These are phyloP conservation scores for Forbesichthys agassizii DNA, from an alignment of 2,113 vertebrate species.

Conservation along the genomic window DNA sequence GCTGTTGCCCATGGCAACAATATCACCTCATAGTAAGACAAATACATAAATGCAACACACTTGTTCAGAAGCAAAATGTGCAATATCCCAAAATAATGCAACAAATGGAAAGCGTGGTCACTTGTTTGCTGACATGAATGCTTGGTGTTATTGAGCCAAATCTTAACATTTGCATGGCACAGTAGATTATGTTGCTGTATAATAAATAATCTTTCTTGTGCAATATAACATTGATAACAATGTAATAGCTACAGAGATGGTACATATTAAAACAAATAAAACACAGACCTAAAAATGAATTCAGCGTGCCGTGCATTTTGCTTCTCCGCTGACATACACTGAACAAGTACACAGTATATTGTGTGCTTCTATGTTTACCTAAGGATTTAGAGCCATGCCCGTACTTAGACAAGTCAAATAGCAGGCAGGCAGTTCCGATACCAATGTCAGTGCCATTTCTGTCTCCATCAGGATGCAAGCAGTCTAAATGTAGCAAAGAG, in stretches of 20 bases:
- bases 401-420: constrained; percentile 33
- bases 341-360: not conserved
- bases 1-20: constrained; percentile 74
- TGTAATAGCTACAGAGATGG: not conserved
- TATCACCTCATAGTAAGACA: constrained; percentile 64
- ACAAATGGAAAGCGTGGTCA: not conserved
- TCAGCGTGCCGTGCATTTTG: not conserved
- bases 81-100: not conserved
- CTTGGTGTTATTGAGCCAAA: not conserved
- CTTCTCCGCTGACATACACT: too few species aligned
- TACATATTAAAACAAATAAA: not conserved
- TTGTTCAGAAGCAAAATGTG: constrained; percentile 17
- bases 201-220: not conserved
- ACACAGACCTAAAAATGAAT: not conserved
- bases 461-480: constrained; percentile 30
- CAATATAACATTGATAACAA: not conserved
- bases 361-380: not conserved
- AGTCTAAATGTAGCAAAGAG: constrained; percentile 31
- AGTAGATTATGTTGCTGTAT: constrained; percentile 1
- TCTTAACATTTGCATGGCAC: not conserved
- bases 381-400: constrained; percentile 24
- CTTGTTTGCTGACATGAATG: not conserved
- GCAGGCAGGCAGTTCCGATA: constrained; percentile 46
- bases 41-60: constrained; percentile 61
- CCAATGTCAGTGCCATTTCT: constrained; percentile 18